These are phyloP conservation scores for Parnassius smintheus DNA, from an alignment of 2,888 invertebrate species.

Conservation along the genomic window DNA sequence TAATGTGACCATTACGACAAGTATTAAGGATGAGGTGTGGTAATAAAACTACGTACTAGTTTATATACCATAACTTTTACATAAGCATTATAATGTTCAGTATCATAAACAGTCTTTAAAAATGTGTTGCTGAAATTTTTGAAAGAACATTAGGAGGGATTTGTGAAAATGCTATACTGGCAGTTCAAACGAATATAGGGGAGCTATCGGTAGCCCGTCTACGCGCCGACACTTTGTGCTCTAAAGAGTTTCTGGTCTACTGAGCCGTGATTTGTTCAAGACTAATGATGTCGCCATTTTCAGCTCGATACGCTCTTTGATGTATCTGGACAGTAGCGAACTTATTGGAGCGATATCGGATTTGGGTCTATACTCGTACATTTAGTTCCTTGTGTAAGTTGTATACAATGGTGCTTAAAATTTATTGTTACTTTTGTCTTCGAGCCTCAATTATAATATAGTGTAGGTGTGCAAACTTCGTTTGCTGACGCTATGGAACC, in stretches of 20 bases:
- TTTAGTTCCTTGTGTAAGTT: conserved; percentile 15
- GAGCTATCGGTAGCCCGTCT: conserved; percentile 33
- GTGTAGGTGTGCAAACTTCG: too few relatives aligned
- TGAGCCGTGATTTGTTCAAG: conserved; percentile 53
- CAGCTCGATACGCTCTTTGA: conserved; percentile 36
- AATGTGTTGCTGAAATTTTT: conserved; percentile 5
- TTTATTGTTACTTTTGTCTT: neutral
- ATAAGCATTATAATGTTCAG: too few relatives aligned
- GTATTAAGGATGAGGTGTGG: too few relatives aligned
- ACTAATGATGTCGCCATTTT: conserved; percentile 57
- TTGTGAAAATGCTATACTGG: conserved; percentile 22
- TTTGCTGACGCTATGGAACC: too few relatives aligned
- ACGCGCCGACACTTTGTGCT: conserved; percentile 53
- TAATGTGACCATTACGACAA: too few relatives aligned
- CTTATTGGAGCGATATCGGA: conserved; percentile 22
- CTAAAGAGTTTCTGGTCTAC: conserved; percentile 51
- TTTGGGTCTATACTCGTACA: conserved; percentile 21
- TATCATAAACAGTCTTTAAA: neutral
- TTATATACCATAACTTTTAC: too few relatives aligned
- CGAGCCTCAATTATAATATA: too few relatives aligned
- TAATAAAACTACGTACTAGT: too few relatives aligned
- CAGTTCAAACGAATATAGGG: conserved; percentile 38
- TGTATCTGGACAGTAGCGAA: conserved; percentile 33
- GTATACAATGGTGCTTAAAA: conserved; percentile 7
- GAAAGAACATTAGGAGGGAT: conserved; percentile 15